Conservation (phyloP, 1,140 invertebrate genomes). For the Battus philenor region DNA sequence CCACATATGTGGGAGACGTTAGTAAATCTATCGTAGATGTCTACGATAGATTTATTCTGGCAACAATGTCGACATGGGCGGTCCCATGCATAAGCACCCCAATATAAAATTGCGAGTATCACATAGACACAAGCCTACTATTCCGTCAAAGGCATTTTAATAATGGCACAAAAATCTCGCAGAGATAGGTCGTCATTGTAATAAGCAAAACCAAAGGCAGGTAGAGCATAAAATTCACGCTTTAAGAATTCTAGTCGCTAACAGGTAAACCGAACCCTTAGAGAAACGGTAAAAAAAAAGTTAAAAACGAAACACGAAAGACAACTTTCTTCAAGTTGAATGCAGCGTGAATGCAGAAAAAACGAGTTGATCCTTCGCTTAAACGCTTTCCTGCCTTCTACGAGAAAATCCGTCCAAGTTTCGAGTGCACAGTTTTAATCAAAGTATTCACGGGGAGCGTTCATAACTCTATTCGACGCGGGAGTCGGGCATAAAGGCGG, state of each 20-base stretch:
- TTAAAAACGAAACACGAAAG: constrained; percentile 8
- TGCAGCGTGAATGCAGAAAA: constrained; percentile 3
- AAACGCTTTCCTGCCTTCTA: constrained; percentile 9
- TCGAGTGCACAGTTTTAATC: constrained; percentile 24
- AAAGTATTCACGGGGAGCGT: constrained; percentile 23
- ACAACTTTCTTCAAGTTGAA: constrained; percentile 8
- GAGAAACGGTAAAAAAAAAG: constrained; percentile 2
- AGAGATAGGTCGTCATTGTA: no score
- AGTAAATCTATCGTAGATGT: no score
- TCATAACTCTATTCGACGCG: constrained; percentile 21
- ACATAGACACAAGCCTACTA: no score
- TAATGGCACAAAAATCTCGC: no score
- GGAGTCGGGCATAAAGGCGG: constrained; percentile 22
- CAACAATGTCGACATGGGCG: no score
- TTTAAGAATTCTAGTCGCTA: background rate
- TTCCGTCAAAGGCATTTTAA: no score
- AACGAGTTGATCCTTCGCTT: constrained; percentile 11
- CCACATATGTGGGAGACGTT: no score
- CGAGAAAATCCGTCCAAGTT: constrained; percentile 18
- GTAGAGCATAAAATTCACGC: constrained; percentile 8
- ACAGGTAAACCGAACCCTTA: constrained; percentile 7
- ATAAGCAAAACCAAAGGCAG: background rate
- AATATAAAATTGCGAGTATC: no score
- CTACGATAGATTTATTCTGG: no score
- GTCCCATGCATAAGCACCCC: no score